These are phyloP conservation scores for Papilio elwesi DNA, from an alignment of 2,888 invertebrate genomes.

Conservation along the genomic window DNA sequence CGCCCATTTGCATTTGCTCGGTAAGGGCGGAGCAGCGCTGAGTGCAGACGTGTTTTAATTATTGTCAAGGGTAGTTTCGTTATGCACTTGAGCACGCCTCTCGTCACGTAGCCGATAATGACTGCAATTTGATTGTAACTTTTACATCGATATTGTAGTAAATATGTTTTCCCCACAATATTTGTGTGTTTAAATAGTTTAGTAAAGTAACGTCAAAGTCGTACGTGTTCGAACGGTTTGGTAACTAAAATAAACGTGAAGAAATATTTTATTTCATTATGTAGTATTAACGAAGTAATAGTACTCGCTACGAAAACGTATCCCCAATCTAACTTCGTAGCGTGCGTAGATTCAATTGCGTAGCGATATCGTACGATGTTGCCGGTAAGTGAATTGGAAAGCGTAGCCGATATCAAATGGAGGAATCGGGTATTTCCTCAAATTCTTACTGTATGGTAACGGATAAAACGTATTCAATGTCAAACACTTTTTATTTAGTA, in stretches of 20 bases:
- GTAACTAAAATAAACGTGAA: too few species aligned
- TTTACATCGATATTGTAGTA: neutral
- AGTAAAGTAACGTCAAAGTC: too few species aligned
- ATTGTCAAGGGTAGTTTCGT: constrained; percentile 19
- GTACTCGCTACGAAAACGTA: constrained; percentile 2
- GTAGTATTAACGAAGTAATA: neutral
- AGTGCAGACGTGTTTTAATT: constrained; percentile 16
- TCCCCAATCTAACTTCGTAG: neutral
- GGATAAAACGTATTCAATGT: constrained; percentile 4
- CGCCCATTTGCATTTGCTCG: neutral
- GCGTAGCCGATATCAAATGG: constrained; percentile 20
- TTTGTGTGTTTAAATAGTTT: too few species aligned
- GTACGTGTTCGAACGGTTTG: too few species aligned
- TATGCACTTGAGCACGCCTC: constrained; percentile 9
- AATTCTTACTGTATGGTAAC: constrained; percentile 12
- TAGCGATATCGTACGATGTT: constrained; percentile 1
- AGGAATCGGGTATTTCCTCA: constrained; percentile 7
- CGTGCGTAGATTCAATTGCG: constrained; percentile 20
- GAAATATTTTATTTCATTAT: neutral
- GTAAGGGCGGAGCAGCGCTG: constrained; percentile 6
- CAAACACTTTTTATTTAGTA: neutral
- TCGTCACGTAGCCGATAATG: constrained; percentile 1
- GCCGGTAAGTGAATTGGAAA: constrained; percentile 12
- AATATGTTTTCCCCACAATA: neutral
- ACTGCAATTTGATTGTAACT: constrained; percentile 1